Percentiles rank a stretch among this genome's conserved stretches.
Conservation (phyloP, 2,888 invertebrate species). For the Nesidiocoris tenuis region DNA sequence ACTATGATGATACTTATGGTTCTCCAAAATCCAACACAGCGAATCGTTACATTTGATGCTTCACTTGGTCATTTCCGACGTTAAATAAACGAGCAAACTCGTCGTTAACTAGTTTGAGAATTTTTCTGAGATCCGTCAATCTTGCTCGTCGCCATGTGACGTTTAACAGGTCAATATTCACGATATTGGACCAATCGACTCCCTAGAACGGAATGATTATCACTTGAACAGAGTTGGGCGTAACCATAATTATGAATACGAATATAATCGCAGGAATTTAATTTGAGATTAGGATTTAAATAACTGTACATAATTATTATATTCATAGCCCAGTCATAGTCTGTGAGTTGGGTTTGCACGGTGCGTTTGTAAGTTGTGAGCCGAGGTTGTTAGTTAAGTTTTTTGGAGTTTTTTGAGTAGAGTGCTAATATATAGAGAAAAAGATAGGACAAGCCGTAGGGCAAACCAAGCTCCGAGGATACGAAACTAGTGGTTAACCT, state of each 20-base stretch:
- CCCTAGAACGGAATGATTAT: slow-evolving; percentile 6
- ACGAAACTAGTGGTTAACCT: too few species aligned
- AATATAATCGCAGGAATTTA: too few species aligned
- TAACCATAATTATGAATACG: too few species aligned
- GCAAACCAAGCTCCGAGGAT: too few species aligned
- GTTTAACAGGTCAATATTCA: slow-evolving; percentile 26
- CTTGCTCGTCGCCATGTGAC: slow-evolving; percentile 10
- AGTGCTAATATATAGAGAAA: too few species aligned
- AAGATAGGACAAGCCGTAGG: too few species aligned
- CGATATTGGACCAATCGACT: slow-evolving; percentile 18
- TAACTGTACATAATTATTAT: neutral
- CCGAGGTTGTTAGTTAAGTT: too few species aligned
- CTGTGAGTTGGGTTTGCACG: too few species aligned
- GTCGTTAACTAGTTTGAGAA: slow-evolving; percentile 15
- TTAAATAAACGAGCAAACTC: slow-evolving; percentile 1
- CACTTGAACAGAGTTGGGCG: too few species aligned
- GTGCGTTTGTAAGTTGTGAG: too few species aligned
- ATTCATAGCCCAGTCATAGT: too few species aligned
- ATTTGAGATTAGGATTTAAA: neutral
- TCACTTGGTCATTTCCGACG: neutral
- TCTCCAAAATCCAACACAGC: neutral
- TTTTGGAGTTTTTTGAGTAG: too few species aligned
- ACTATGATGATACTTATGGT: neutral
- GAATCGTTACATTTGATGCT: slow-evolving; percentile 5
- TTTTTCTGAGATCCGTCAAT: neutral